phyloP scores from a whole-genome alignment of 2,797 vertebrate species.

The Melanotaenia trifasciata region DNA sequence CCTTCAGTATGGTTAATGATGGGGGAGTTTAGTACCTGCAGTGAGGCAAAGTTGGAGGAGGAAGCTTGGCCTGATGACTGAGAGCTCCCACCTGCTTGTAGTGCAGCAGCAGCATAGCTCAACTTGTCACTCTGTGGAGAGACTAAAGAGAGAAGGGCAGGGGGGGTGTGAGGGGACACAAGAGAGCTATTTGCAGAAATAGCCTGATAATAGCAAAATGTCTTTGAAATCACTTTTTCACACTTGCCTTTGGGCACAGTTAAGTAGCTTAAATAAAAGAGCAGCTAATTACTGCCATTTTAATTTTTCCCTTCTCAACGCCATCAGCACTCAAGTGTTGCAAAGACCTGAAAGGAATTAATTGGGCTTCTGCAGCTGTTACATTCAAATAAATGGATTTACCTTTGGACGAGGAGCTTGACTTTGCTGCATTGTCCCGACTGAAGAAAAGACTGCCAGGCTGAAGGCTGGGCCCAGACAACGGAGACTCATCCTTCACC shows the following conservation, averaged over 20 bases:
- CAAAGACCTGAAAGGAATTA: slow-evolving; percentile 1
- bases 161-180: slow-evolving; percentile 6
- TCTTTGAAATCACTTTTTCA: slow-evolving; percentile 25
- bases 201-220: slow-evolving; percentile 9
- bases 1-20: background rate
- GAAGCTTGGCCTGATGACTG: slow-evolving; percentile 51
- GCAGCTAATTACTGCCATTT: background rate
- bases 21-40: slow-evolving; percentile 79
- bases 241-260: slow-evolving; percentile 6
- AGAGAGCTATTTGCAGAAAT: slow-evolving; percentile 8
- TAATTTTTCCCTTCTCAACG: background rate
- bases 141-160: slow-evolving; percentile 42
- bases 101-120: slow-evolving; percentile 88
- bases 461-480: slow-evolving; percentile 75
- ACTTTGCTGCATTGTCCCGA: slow-evolving; percentile 80
- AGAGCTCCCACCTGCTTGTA: slow-evolving; percentile 79
- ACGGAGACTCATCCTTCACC: slow-evolving; percentile 88
- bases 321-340: slow-evolving; percentile 8
- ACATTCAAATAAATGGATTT: slow-evolving; percentile 24
- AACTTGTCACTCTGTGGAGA: slow-evolving; percentile 82
- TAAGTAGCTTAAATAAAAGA: slow-evolving; percentile 16
- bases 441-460: slow-evolving; percentile 91
- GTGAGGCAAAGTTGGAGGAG: slow-evolving; percentile 62
- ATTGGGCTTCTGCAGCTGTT: background rate
- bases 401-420: slow-evolving; percentile 74